Evolutionary conservation across 2,797 vertebrate species (phyloP), one percentile per base, ranked within the genome.

Genomic region (Xerus rutilus): DNA sequence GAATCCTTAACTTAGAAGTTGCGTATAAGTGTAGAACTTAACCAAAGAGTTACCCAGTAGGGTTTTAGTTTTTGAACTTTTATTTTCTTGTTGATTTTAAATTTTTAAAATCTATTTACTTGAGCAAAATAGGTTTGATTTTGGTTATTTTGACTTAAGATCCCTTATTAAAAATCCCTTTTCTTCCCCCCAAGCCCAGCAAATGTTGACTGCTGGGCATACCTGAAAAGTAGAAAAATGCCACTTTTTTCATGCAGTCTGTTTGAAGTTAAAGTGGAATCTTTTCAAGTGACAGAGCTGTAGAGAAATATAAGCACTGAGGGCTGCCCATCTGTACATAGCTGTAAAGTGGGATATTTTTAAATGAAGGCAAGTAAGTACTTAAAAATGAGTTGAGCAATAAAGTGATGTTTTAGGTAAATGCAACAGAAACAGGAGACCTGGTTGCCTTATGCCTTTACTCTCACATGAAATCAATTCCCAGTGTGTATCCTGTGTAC

Each of bases 371-470:
- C 90, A 89, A 69, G 74, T 43, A 89, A 86, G 62, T 86, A 70
- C 94, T 97, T 96, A 95, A 95, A 89, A 96, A 96, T 97, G 96
- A 98, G 97, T 94, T 77, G 95, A 98, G 98, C 98, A 98, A 98
- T 98, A 98, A 98, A 97, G 65, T 65, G 93, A 89, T 76, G 96
- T 88, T 97, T 97, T 87, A 96, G 94, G 93, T 97, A 89, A 98
- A 90, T 96, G 97, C 94, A 97, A 64, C 94, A 86, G 94, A 96
- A 97, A 97, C 39, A 65, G 94, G 89, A 98, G 97, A 97, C 96
- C 97, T 96, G 96, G 91, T 98, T 98, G 98, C 98, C 97, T 97
- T 98, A 98, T 97, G 98, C 98, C 98, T 98, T 97, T 98, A 98
- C 93, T 98, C 96, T 95, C 95, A 96, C 88, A 52, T 90, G 90